Conservation (phyloP, 1,140 invertebrate genomes). For the Zaprionus tsacasi region DNA sequence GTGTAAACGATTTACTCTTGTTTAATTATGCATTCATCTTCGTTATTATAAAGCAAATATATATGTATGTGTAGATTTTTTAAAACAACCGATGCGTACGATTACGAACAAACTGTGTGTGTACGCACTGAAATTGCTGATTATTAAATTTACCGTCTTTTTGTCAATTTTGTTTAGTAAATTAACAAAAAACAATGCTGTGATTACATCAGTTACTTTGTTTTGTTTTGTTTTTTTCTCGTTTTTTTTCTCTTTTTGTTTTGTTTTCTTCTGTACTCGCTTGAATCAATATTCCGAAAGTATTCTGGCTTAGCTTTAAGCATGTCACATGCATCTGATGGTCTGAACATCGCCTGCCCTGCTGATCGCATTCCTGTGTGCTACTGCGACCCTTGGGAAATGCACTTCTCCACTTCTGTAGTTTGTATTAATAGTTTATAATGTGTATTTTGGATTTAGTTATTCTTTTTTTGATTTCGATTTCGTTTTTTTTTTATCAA, state of each 20-base stretch:
- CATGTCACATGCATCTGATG: constrained; percentile 31
- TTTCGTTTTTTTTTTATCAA: constrained; percentile 16
- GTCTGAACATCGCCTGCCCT: constrained; percentile 12
- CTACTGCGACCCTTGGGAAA: constrained; percentile 13
- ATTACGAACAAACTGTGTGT: constrained; percentile 16
- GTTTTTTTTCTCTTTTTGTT: neutral
- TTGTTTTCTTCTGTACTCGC: constrained; percentile 22
- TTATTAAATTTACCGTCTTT: constrained; percentile 3
- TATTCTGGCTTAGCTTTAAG: constrained; percentile 25
- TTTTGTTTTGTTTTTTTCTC: constrained; percentile 1
- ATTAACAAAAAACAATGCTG: constrained; percentile 31
- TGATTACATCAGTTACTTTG: constrained; percentile 28
- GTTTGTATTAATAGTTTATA: constrained; percentile 8
- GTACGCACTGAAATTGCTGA: constrained; percentile 23
- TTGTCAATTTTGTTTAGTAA: constrained; percentile 18
- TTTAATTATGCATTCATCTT: constrained; percentile 34
- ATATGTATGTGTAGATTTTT: constrained; percentile 38
- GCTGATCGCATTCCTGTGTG: neutral
- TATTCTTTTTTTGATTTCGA: constrained; percentile 29
- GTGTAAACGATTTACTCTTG: constrained; percentile 67
- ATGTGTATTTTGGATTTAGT: constrained; percentile 30
- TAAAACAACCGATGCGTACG: constrained; percentile 30
- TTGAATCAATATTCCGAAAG: constrained; percentile 16
- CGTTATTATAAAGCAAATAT: constrained; percentile 52
- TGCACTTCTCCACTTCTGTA: neutral